Evolutionary conservation across 2,888 invertebrate genomes (phyloP).

Genomic region (Microchrysa polita): DNA sequence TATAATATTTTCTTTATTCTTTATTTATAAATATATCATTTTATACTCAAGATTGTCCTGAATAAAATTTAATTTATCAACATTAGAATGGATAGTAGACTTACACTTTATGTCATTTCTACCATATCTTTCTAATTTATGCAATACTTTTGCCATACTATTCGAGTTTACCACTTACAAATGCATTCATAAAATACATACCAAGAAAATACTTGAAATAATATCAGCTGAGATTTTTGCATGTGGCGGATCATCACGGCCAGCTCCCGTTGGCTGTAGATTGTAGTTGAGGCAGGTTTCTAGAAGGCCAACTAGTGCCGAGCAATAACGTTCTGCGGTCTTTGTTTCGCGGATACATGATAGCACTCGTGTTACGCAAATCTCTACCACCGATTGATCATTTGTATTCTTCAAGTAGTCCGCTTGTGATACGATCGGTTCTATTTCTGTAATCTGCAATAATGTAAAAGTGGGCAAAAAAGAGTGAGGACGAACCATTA

Average conservation of each 20-base stretch:
- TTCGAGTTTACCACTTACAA: too few species aligned
- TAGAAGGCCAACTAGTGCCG: constrained; percentile 82
- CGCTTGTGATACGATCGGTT: constrained; percentile 82
- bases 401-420: constrained; percentile 88
- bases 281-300: constrained; percentile 91
- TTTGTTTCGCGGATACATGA: constrained; percentile 89
- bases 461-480: neutral
- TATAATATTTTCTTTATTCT: too few species aligned
- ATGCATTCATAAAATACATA: too few species aligned
- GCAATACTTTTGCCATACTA: too few species aligned
- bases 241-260: constrained; percentile 90
- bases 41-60: too few species aligned
- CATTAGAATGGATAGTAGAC: too few species aligned
- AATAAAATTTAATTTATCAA: too few species aligned
- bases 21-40: too few species aligned
- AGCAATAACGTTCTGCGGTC: constrained; percentile 86
- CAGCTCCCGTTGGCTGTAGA: constrained; percentile 74
- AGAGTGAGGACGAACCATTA: neutral
- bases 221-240: constrained; percentile 96
- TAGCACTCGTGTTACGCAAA: constrained; percentile 90
- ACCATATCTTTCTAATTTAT: too few species aligned
- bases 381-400: constrained; percentile 94
- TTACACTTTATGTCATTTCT: too few species aligned
- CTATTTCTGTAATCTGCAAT: constrained; percentile 74
- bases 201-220: constrained; percentile 93